Percentiles rank a stretch among this genome's conserved stretches.
Conservation (phyloP, 2,113 vertebrate genomes). For the chimpanzee (Pan troglodytes) region DNA sequence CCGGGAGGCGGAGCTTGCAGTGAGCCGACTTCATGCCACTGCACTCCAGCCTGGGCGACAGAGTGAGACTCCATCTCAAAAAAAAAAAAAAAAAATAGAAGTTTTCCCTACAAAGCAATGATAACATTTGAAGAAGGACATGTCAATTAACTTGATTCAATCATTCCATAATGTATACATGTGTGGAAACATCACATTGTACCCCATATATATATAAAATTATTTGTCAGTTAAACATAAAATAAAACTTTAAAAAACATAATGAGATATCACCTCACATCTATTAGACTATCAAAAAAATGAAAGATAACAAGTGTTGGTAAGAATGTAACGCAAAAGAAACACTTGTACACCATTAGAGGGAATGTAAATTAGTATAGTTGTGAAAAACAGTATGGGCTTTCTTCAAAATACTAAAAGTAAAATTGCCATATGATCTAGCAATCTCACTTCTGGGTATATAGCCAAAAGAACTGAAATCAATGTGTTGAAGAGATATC, state of each 20-base stretch:
- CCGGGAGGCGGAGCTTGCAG: too few species aligned
- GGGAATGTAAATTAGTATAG: background rate
- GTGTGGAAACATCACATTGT: background rate
- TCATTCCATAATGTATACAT: background rate
- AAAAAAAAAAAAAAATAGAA: background rate
- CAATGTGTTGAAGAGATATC: background rate
- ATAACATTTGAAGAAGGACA: background rate
- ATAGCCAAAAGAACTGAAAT: background rate
- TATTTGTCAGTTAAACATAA: background rate
- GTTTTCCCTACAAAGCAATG: background rate
- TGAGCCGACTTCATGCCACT: too few species aligned
- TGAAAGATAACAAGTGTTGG: background rate
- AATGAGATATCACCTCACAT: background rate
- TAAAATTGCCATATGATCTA: background rate
- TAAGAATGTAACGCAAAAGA: background rate
- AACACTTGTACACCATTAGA: background rate
- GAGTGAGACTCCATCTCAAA: too few species aligned
- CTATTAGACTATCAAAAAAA: background rate
- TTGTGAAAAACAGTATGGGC: background rate
- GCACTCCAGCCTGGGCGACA: too few species aligned
- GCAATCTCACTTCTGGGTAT: background rate
- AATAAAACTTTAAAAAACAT: background rate
- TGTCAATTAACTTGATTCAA: background rate
- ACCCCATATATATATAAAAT: background rate
- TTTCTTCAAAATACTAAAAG: background rate